These are phyloP conservation scores for Sebastes diploproa DNA, from an alignment of 2,797 vertebrate species.

Conservation along the genomic window DNA sequence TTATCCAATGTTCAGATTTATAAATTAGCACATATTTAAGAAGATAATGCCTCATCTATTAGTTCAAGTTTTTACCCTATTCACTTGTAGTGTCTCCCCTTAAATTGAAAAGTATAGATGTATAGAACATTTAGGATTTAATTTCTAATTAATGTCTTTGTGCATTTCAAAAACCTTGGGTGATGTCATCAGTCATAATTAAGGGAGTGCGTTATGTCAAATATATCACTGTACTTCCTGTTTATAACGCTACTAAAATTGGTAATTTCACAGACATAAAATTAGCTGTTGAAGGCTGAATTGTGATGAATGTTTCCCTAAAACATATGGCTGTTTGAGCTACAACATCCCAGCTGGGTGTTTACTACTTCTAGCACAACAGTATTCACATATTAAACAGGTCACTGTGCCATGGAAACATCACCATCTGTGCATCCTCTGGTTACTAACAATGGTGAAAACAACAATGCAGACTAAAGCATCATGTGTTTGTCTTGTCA, in stretches of 20 bases:
- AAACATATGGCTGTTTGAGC: not conserved
- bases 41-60: too few species aligned
- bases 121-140: not conserved
- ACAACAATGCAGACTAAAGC: not conserved
- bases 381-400: constrained; percentile 18
- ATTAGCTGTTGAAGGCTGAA: not conserved
- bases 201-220: not conserved
- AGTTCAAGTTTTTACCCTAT: too few species aligned
- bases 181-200: not conserved
- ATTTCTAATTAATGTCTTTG: not conserved
- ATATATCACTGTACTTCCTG: not conserved
- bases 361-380: not conserved
- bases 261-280: not conserved
- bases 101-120: not conserved
- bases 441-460: not conserved
- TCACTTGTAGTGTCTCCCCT: too few species aligned
- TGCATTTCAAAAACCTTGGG: not conserved
- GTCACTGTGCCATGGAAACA: constrained; percentile 10
- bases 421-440: constrained; percentile 19
- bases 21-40: too few species aligned
- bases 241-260: not conserved
- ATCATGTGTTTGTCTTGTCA: not conserved
- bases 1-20: too few species aligned
- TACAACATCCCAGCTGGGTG: not conserved
- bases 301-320: not conserved